Evolutionary conservation across 2,113 vertebrate genomes (phyloP).

Genomic region (Sinocyclocheilus grahami): DNA sequence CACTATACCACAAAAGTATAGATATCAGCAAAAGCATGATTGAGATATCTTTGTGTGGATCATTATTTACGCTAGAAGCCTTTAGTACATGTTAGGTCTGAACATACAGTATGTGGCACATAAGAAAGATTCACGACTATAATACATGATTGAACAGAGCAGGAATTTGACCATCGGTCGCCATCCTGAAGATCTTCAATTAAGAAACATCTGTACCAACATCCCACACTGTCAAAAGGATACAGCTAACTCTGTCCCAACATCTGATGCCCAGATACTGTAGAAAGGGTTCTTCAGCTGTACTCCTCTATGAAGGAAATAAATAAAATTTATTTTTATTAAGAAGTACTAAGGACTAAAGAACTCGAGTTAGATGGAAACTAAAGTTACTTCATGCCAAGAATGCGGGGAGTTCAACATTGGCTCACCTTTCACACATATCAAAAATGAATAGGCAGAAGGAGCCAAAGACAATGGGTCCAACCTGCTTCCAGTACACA

Average conservation of each 20-base stretch:
- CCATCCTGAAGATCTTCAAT: not conserved
- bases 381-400: not conserved
- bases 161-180: not conserved
- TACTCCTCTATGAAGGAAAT: conserved; percentile 82
- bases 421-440: conserved; percentile 94
- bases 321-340: not conserved
- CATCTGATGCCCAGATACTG: conserved; percentile 95
- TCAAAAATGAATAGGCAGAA: conserved; percentile 98
- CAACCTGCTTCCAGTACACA: conserved; percentile 97
- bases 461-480: conserved; percentile 93
- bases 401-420: not conserved
- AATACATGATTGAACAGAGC: not conserved
- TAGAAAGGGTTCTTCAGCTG: conserved; percentile 98
- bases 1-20: not conserved
- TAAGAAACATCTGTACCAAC: not conserved
- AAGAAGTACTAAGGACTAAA: not conserved
- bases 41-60: not conserved
- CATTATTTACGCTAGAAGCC: not conserved
- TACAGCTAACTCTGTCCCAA: conserved; percentile 95
- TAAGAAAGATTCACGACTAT: not conserved
- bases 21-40: not conserved
- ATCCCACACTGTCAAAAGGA: conserved; percentile 72
- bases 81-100: not conserved
- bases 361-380: not conserved
- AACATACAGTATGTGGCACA: not conserved